These are phyloP conservation scores for Morpho helenor DNA, from an alignment of 2,888 invertebrate genomes.

Conservation along the genomic window DNA sequence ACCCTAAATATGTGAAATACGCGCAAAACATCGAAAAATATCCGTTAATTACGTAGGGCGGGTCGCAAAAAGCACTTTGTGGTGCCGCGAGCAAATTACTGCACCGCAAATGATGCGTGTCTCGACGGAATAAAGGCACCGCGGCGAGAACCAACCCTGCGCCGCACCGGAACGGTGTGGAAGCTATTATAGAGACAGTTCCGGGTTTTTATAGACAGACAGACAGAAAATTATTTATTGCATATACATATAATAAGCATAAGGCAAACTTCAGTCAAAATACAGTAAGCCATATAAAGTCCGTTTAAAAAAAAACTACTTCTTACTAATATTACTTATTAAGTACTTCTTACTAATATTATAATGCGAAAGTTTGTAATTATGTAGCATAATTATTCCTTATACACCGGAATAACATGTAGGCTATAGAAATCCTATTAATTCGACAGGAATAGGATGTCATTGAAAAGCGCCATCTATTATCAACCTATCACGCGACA, in stretches of 20 bases:
- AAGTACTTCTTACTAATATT: too few species aligned
- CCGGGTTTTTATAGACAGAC: not conserved
- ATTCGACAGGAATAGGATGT: too few species aligned
- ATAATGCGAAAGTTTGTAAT: too few species aligned
- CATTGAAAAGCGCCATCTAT: too few species aligned
- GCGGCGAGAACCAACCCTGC: constrained; percentile 20
- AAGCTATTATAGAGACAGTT: constrained; percentile 14
- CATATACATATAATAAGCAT: too few species aligned
- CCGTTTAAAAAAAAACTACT: not conserved
- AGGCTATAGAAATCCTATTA: too few species aligned
- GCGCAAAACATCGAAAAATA: constrained; percentile 29
- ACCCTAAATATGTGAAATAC: constrained; percentile 59
- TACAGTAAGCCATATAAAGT: not conserved
- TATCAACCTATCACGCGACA: too few species aligned
- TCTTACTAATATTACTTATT: too few species aligned
- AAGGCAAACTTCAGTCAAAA: not conserved
- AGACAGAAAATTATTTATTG: not conserved
- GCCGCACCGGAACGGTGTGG: constrained; percentile 1
- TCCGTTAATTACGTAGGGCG: constrained; percentile 30
- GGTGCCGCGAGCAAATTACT: constrained; percentile 44
- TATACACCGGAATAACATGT: too few species aligned
- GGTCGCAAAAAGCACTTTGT: constrained; percentile 27
- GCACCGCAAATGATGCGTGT: constrained; percentile 50
- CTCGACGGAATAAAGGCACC: constrained; percentile 43
- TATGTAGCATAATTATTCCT: too few species aligned